Evolutionary conservation across 2,888 invertebrate genomes (phyloP), one percentile per base, ranked within the genome.

Genomic region (Linnaemya vulpina): DNA sequence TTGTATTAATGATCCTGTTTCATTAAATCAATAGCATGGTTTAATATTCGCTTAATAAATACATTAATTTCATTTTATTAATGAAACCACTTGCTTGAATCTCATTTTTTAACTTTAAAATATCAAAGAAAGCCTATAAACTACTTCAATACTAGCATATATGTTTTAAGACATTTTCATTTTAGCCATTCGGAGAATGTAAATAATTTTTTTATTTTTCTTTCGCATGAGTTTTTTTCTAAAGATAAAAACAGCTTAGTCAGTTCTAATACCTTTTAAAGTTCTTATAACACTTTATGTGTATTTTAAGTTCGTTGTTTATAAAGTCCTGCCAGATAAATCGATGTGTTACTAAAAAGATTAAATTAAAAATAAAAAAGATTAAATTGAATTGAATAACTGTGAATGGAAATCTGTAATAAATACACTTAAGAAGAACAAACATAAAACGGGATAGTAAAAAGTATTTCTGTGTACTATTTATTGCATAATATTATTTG

Each of bases 361-460:
- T n/a, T n/a, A n/a, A n/a, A n/a, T n/a, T 25, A 63, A 25, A 15
- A 49, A n/a, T 5, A 63, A 40, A 63, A 63, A 25, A 10, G 43
- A 63, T 63, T 51, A 74, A 74, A 38, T 74, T 74, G 25, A 63
- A 74, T 63, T 63, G 62, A 51, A 63, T 63, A n/a, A 10, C 63
- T 53, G 51, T 11, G 49, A 49, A 49, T 17, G 17, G n/a, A 46
- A 46, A 46, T n/a, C 15, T 49, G 9, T 17, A 49, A 49, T 9
- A 17, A 53, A 20, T 13, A 68, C 43, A 43, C 17, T 8, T 58
- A 9, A 15, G n/a, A 0, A 43, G n/a, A 70, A 43, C 3, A 49
- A 35, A 67, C 35, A 35, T 20, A 17, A 35, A 35, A 13, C 17
- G 35, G 51, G 43, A 46, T 43, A 20, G 3, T 11, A 30, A 30